Conservation (phyloP, 2,113 vertebrate species). For the Phalacrocorax pelagicus region DNA sequence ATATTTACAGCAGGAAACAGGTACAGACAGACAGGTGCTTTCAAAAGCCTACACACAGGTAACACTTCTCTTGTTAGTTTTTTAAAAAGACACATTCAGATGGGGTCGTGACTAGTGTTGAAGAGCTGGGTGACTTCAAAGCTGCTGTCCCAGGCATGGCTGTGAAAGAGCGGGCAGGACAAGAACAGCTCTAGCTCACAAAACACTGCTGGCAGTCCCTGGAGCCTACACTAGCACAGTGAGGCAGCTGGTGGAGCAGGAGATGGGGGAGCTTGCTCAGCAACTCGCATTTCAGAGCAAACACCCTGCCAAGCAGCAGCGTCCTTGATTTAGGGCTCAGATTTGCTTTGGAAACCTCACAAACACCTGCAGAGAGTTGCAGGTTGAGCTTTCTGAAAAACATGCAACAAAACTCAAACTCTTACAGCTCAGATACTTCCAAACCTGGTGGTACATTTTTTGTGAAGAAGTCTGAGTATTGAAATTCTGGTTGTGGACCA, state of each 20-base stretch:
- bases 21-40: slow-evolving; percentile 62
- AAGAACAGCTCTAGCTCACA: slow-evolving; percentile 15
- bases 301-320: slow-evolving; percentile 36
- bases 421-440: neutral
- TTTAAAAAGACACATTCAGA: slow-evolving; percentile 59
- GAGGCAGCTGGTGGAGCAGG: slow-evolving; percentile 28
- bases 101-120: slow-evolving; percentile 24
- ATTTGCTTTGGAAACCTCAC: neutral
- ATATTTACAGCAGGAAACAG: slow-evolving; percentile 59
- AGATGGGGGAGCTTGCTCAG: neutral
- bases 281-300: slow-evolving; percentile 31
- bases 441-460: neutral
- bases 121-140: slow-evolving; percentile 44
- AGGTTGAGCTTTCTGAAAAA: neutral
- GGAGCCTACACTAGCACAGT: slow-evolving; percentile 25
- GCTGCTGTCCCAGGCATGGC: slow-evolving; percentile 39
- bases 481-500: neutral
- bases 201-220: slow-evolving; percentile 14
- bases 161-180: neutral
- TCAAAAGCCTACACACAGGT: slow-evolving; percentile 62
- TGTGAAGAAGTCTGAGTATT: neutral
- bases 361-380: neutral
- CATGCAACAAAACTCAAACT: neutral
- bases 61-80: slow-evolving; percentile 34
- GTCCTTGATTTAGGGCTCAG: neutral